Evolutionary conservation across 2,797 vertebrate species (phyloP), one percentile per base, ranked within the genome.

Genomic region (Aulostomus chinensis): DNA sequence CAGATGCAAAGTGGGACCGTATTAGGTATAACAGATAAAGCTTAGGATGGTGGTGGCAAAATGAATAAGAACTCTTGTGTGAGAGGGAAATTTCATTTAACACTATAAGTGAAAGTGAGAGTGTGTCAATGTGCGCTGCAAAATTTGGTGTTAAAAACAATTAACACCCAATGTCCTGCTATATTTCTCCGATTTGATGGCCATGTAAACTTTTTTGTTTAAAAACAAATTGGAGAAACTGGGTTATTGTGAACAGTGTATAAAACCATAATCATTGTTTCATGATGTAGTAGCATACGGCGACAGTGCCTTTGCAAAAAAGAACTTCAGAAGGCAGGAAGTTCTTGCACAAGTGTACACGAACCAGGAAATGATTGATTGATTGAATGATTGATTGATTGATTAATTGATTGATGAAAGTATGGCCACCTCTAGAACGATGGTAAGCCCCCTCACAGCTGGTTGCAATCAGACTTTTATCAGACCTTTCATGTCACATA

Each of bases 21-120:
- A 49, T 64, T 37, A 62, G 55, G 56, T 66, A 52, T 51, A 70
- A n/a, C n/a, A n/a, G n/a, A 51, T 21, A 54, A 14, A 56, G 64
- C 69, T 60, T 53, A 60, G 48, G 25, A 55, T 13, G 2, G 30
- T 18, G 32, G 52, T 49, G 58, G 24, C 14, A 25, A 15, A 26
- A 40, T 5, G 38, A 58, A 47, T 53, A 48, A 54, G 58, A 46
- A 78, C 15, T n/a, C n/a, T n/a, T n/a, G n/a, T n/a, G n/a, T n/a
- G n/a, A n/a, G n/a, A n/a, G n/a, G n/a, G n/a, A n/a, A 40, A 72
- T 68, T 32, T 21, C 3, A 49, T 46, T 36, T 16, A 28, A 29
- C 28, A 56, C 32, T 47, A 49, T 5, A 8, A 29, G 43, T 26
- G 26, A 25, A 25, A 11, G n/a, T n/a, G 10, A 13, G 20, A n/a